These are phyloP conservation scores for Typhlichthys eigenmanni DNA, from an alignment of 2,797 vertebrate species.

Conservation along the genomic window DNA sequence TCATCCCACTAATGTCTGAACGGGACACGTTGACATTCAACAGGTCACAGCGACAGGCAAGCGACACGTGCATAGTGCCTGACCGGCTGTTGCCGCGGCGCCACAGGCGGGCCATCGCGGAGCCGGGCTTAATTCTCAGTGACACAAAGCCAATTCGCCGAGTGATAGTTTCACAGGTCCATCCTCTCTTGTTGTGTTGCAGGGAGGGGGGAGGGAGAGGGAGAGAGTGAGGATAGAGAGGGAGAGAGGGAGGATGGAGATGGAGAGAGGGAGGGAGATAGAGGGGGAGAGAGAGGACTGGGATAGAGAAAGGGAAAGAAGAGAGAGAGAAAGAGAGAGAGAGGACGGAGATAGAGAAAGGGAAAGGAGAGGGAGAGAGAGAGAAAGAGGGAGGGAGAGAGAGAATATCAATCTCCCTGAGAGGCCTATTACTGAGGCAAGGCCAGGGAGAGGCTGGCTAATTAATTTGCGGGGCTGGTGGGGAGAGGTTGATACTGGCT, in stretches of 20 bases:
- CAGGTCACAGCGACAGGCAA: constrained; percentile 48
- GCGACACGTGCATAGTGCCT: constrained; percentile 23
- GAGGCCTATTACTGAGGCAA: constrained; percentile 81
- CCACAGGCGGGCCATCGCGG: constrained; percentile 33
- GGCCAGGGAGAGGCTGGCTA: constrained; percentile 57
- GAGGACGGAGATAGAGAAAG: no score
- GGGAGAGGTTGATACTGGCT: constrained; percentile 76
- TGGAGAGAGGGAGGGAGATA: constrained; percentile 37
- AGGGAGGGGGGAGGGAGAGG: constrained; percentile 1
- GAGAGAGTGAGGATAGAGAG: constrained; percentile 29
- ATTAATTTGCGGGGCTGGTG: constrained; percentile 69
- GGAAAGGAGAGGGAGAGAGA: constrained; percentile 21
- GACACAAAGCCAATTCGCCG: constrained; percentile 66
- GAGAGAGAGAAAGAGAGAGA: no score
- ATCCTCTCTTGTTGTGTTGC: constrained; percentile 23
- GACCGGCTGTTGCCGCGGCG: constrained; percentile 21
- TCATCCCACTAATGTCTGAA: constrained; percentile 43
- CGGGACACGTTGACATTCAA: constrained; percentile 37
- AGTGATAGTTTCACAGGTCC: constrained; percentile 67
- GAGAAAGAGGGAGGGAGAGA: background rate
- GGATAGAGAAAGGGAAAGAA: no score
- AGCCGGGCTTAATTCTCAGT: constrained; percentile 61
- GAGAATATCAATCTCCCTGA: constrained; percentile 53
- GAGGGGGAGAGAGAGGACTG: no score
- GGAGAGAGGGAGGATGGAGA: constrained; percentile 29